A percentile compares a stretch with the other conserved stretches of the same genome.
Conservation (phyloP, 2,888 invertebrate species). For the Griposia aprilina region DNA sequence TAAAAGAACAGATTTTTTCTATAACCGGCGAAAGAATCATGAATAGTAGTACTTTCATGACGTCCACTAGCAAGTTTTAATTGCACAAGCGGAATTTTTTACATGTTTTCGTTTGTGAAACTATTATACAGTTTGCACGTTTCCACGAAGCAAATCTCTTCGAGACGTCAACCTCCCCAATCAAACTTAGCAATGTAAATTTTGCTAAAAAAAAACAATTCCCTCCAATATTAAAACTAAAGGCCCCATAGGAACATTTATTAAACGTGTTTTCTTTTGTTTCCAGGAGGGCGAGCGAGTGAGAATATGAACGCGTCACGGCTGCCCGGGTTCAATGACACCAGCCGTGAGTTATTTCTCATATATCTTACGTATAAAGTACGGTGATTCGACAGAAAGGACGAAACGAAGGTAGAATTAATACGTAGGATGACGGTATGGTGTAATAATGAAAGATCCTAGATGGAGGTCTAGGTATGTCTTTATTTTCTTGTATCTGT, state of each 20-base stretch:
- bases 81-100: neutral
- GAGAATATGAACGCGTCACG: slow-evolving; percentile 84
- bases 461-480: neutral
- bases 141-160: neutral
- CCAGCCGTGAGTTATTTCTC: slow-evolving; percentile 78
- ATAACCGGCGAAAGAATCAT: no score
- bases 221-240: slow-evolving; percentile 6
- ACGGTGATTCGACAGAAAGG: slow-evolving; percentile 40
- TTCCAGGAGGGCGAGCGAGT: slow-evolving; percentile 88
- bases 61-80: no score
- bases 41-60: no score
- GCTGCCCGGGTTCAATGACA: slow-evolving; percentile 80
- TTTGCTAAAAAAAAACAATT: slow-evolving; percentile 1
- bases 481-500: neutral
- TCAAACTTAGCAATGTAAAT: neutral
- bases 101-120: neutral
- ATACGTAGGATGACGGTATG: slow-evolving; percentile 21
- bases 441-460: slow-evolving; percentile 29
- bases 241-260: slow-evolving; percentile 14
- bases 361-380: slow-evolving; percentile 23
- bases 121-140: neutral
- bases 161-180: neutral
- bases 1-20: no score
- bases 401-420: slow-evolving; percentile 27
- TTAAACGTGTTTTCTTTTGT: slow-evolving; percentile 65